Percentiles rank a stretch among this genome's conserved stretches.
Evolutionary conservation across 2,113 vertebrate species (phyloP).

Genomic region (Barbus barbus): DNA sequence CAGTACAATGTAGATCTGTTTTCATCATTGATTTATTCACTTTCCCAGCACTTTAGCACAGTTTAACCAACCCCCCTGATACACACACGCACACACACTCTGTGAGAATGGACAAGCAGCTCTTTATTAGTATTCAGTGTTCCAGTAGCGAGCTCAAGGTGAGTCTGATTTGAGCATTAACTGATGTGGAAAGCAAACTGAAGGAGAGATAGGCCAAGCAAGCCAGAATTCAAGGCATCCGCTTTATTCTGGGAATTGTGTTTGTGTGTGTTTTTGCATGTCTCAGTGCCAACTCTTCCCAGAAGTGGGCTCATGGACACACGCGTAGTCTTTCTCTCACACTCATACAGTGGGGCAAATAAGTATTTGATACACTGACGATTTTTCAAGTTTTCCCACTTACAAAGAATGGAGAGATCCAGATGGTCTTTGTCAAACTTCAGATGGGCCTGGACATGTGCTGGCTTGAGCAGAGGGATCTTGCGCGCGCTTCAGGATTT

Average conservation of each 20-base stretch:
- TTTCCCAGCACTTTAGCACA: constrained; percentile 1
- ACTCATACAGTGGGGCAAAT: too few species aligned
- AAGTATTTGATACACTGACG: too few species aligned
- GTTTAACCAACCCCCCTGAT: background rate
- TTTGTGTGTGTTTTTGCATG: constrained; percentile 38
- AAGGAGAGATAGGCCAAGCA: constrained; percentile 52
- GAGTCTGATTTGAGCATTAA: constrained; percentile 60
- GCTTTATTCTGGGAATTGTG: constrained; percentile 53
- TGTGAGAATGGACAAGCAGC: background rate
- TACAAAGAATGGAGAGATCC: too few species aligned
- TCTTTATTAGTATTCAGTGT: constrained; percentile 20
- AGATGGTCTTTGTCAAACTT: too few species aligned
- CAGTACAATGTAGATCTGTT: background rate
- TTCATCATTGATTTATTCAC: background rate
- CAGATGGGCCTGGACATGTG: too few species aligned
- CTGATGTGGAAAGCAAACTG: constrained; percentile 53
- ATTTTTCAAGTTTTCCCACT: too few species aligned
- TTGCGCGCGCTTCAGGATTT: too few species aligned
- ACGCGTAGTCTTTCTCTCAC: constrained; percentile 1
- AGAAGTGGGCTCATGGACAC: constrained; percentile 53
- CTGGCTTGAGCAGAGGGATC: too few species aligned
- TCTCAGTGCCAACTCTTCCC: constrained; percentile 33
- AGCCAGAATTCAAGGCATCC: constrained; percentile 59
- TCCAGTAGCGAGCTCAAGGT: constrained; percentile 48
- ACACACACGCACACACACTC: too few species aligned